Conservation (phyloP, 2,888 invertebrate species). For the Tetranychus piercei region DNA sequence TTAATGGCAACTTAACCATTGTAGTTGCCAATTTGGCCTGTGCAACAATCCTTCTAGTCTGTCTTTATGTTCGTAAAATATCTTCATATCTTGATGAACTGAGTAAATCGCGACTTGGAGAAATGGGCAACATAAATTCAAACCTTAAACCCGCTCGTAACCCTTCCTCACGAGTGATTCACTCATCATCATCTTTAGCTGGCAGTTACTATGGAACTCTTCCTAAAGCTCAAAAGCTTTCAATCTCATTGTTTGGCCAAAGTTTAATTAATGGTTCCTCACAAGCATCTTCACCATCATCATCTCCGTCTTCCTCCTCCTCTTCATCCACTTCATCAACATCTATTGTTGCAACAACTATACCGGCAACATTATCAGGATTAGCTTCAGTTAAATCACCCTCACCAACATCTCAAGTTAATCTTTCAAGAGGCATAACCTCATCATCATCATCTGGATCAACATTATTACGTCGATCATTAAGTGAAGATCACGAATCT, state of each 20-base stretch:
- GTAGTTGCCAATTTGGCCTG: slow-evolving; percentile 34
- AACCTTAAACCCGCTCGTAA: neutral
- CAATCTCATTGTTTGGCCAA: neutral
- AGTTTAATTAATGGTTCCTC: neutral
- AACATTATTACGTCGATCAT: neutral
- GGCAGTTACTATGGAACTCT: neutral
- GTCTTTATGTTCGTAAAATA: slow-evolving; percentile 34
- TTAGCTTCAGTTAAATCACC: neutral
- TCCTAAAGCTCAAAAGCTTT: slow-evolving; percentile 4
- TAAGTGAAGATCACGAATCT: neutral
- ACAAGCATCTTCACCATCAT: neutral
- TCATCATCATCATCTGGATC: neutral
- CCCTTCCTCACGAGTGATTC: neutral
- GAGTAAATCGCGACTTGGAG: slow-evolving; percentile 13
- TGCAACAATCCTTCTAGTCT: slow-evolving; percentile 33
- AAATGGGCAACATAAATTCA: neutral
- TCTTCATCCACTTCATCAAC: neutral
- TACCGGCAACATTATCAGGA: neutral
- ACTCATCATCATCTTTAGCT: neutral
- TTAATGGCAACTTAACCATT: slow-evolving; percentile 30
- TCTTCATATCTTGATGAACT: slow-evolving; percentile 28
- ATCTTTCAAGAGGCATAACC: neutral
- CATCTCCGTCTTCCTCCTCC: neutral
- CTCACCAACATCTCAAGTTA: neutral
- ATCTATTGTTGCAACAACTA: neutral